phyloP scores from a whole-genome alignment of 2,113 vertebrate species.

The Ailurus styani region DNA sequence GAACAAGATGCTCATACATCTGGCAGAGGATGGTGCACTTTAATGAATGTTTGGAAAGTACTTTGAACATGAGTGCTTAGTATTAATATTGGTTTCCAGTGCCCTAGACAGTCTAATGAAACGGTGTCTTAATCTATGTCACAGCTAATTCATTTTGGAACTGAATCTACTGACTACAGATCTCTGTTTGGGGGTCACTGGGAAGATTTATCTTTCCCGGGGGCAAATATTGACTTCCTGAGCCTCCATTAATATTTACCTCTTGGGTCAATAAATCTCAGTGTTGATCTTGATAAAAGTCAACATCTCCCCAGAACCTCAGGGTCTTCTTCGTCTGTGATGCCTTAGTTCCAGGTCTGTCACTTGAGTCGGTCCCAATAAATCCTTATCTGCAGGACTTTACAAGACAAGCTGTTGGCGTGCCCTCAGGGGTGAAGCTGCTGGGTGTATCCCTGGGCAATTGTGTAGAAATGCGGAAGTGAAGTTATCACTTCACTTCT shows the following conservation, averaged over 20 bases:
- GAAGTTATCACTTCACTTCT: not conserved
- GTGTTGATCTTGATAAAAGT: constrained; percentile 75
- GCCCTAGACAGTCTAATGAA: constrained; percentile 44
- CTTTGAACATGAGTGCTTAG: not conserved
- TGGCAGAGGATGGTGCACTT: not conserved
- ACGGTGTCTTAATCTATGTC: constrained; percentile 56
- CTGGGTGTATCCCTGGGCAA: not conserved
- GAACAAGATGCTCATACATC: not conserved
- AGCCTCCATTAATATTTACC: constrained; percentile 69
- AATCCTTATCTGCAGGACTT: not conserved
- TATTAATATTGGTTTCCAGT: constrained; percentile 51
- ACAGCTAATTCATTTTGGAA: constrained; percentile 55
- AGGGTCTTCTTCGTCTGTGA: constrained; percentile 33
- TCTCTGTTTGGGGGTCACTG: constrained; percentile 40
- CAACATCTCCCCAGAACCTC: constrained; percentile 61
- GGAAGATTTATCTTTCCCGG: constrained; percentile 67
- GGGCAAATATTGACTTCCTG: constrained; percentile 69
- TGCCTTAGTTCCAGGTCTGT: constrained; percentile 26
- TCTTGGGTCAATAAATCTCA: constrained; percentile 76
- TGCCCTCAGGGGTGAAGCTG: not conserved
- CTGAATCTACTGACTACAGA: constrained; percentile 36
- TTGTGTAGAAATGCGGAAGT: not conserved
- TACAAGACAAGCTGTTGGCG: not conserved
- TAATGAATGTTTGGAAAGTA: constrained; percentile 45
- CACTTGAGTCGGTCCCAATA: constrained; percentile 45